phyloP scores from a whole-genome alignment of 37 sponge, comb jelly and placozoan genomes.

The Bolinopsis microptera region DNA sequence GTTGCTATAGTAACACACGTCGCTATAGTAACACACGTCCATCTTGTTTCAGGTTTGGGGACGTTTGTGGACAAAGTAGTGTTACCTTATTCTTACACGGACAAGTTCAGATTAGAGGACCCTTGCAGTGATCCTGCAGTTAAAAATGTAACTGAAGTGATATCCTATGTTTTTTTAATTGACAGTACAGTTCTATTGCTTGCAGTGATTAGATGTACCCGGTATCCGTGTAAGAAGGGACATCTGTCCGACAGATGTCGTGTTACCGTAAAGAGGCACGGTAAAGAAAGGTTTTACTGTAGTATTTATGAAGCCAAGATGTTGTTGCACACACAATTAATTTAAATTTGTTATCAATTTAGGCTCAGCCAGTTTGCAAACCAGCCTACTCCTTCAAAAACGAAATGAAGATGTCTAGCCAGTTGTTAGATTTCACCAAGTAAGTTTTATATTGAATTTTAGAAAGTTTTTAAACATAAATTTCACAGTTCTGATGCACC shows the following conservation, averaged over 20 bases:
- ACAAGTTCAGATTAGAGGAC: background rate
- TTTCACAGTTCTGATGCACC: no score
- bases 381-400: constrained; percentile 3
- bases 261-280: no score
- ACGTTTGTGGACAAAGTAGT: constrained; percentile 3
- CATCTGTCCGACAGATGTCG: no score
- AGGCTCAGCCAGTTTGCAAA: background rate
- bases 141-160: background rate
- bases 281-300: no score
- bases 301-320: no score
- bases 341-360: background rate
- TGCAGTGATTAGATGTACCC: no score
- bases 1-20: no score
- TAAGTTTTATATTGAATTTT: background rate
- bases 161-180: background rate
- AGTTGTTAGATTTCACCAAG: background rate
- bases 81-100: background rate
- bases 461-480: no score
- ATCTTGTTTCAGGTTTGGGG: background rate
- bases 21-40: no score
- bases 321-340: no score
- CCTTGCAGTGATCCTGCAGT: background rate
- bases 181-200: background rate
- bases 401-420: background rate
- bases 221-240: no score